phyloP scores from a whole-genome alignment of 23 tunicate genomes.

The Trididemnum nubilum region DNA sequence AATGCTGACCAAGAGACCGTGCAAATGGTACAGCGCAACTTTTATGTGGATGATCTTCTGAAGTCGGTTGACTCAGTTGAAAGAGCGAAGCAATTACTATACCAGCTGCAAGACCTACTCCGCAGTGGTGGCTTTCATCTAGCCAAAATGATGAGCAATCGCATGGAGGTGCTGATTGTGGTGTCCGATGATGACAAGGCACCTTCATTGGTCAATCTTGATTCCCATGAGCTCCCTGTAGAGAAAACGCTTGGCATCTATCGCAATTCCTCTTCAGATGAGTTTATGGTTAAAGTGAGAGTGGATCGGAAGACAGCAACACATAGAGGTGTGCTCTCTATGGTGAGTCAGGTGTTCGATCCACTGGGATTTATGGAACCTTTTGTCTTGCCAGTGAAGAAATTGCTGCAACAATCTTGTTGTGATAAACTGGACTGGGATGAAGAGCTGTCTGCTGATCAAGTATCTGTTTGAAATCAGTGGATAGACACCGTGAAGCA shows the following conservation, averaged over 20 bases:
- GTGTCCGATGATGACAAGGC: background rate
- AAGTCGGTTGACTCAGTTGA: slow-evolving; percentile 23
- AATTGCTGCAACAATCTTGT: slow-evolving; percentile 20
- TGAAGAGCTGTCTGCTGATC: background rate
- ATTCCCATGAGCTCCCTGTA: slow-evolving; percentile 20
- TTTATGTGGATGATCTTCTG: slow-evolving; percentile 51
- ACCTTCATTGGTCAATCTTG: slow-evolving; percentile 6
- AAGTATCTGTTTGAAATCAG: background rate
- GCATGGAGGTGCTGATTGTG: background rate
- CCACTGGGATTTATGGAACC: slow-evolving; percentile 31
- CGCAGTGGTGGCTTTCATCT: slow-evolving; percentile 25
- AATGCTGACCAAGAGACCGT: background rate
- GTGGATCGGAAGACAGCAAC: slow-evolving; percentile 8
- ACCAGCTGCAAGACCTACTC: background rate
- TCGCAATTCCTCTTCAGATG: slow-evolving; percentile 31
- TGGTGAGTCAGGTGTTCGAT: slow-evolving; percentile 14
- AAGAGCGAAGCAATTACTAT: background rate
- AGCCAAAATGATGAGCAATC: background rate
- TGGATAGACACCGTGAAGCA: background rate
- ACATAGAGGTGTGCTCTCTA: slow-evolving; percentile 24
- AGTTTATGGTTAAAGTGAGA: slow-evolving; percentile 12
- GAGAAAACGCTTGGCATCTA: slow-evolving; percentile 45
- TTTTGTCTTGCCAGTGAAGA: slow-evolving; percentile 15
- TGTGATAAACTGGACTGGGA: slow-evolving; percentile 24
- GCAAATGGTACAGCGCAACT: slow-evolving; percentile 19